These are phyloP conservation scores for Bucorvus abyssinicus DNA, from an alignment of 2,797 vertebrate genomes.

Conservation along the genomic window DNA sequence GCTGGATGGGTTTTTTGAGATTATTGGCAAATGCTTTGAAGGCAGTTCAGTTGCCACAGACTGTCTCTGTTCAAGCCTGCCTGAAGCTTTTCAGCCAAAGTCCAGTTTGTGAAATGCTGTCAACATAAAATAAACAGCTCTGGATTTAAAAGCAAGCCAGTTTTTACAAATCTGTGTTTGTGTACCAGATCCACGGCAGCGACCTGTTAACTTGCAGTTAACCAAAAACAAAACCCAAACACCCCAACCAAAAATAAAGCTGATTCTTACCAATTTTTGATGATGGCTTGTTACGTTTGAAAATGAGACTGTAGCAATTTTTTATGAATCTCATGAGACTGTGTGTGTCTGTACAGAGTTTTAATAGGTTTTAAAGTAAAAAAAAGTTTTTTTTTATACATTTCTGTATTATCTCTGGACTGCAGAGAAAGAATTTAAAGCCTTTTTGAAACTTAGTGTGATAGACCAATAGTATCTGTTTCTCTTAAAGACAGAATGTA, in stretches of 20 bases:
- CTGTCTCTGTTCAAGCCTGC: not conserved
- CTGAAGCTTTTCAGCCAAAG: not conserved
- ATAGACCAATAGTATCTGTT: not conserved
- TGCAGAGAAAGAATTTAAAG: not conserved
- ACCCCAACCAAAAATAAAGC: not conserved
- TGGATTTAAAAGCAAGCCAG: not conserved
- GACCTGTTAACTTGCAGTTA: not conserved
- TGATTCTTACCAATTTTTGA: not conserved
- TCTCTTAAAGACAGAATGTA: not conserved
- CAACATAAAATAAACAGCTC: not conserved
- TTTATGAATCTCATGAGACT: not conserved
- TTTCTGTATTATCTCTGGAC: not conserved
- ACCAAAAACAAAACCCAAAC: not conserved
- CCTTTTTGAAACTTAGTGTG: not conserved
- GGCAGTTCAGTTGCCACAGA: not conserved
- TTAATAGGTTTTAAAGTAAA: not conserved
- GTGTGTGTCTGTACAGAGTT: not conserved
- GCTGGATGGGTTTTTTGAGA: not conserved
- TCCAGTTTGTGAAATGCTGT: not conserved
- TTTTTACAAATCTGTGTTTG: not conserved
- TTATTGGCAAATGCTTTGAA: not conserved
- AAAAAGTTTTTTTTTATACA: fast-evolving
- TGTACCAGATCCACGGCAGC: not conserved
- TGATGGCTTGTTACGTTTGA: not conserved
- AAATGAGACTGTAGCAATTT: not conserved